Conservation (phyloP, 2,888 invertebrate species). For the Drosophila seclusa region DNA sequence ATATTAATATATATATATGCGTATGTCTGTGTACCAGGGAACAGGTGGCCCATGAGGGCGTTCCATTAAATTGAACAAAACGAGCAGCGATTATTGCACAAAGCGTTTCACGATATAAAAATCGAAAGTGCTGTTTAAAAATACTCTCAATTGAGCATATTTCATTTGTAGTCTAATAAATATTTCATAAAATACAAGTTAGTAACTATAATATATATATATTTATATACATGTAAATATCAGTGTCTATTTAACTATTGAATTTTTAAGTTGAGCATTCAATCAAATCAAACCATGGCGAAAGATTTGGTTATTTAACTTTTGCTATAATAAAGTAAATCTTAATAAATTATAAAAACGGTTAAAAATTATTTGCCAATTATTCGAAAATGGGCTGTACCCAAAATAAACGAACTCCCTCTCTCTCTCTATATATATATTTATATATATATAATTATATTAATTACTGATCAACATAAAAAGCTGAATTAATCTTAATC, state of each 20-base stretch:
- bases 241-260: neutral
- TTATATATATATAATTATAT: neutral
- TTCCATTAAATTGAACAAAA: slow-evolving; percentile 48
- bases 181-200: neutral
- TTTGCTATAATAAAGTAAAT: neutral
- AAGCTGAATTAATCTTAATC: neutral
- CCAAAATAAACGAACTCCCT: neutral
- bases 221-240: neutral
- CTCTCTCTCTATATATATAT: too few species aligned
- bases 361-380: neutral
- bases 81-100: slow-evolving; percentile 21
- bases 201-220: neutral
- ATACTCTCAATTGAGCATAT: neutral
- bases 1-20: neutral
- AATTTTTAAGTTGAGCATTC: neutral
- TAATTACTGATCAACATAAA: neutral
- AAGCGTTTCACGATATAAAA: slow-evolving; percentile 14
- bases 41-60: slow-evolving; percentile 55
- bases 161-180: too few species aligned
- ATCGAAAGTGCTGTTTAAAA: slow-evolving; percentile 8
- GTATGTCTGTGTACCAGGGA: slow-evolving; percentile 2
- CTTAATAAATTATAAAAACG: neutral
- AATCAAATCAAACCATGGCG: neutral
- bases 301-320: neutral
- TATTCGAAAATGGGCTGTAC: neutral